phyloP scores from a whole-genome alignment of 2,113 vertebrate species.

The Kobus ellipsiprymnus region DNA sequence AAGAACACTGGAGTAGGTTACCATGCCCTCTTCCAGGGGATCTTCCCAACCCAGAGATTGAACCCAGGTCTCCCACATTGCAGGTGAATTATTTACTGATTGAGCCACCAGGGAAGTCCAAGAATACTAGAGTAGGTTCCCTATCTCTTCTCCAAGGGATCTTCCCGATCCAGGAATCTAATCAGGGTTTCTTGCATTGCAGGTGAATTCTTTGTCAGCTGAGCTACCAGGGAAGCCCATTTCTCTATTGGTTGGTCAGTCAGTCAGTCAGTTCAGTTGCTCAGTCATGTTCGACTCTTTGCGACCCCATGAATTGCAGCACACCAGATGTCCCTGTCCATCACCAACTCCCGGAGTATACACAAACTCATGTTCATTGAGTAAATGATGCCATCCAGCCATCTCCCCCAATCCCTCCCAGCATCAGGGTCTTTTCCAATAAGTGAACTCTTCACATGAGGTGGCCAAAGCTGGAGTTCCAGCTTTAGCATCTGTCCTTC shows the following conservation, averaged over 20 bases:
- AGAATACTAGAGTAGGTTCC: background rate
- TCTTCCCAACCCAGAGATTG: background rate
- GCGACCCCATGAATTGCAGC: no score
- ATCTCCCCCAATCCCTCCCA: no score
- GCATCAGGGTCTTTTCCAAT: no score
- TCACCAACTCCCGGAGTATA: no score
- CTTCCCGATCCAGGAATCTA: accelerated
- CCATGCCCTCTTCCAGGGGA: background rate
- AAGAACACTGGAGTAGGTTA: background rate
- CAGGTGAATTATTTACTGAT: background rate
- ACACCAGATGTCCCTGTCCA: accelerated
- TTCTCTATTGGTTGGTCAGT: background rate
- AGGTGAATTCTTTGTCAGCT: background rate
- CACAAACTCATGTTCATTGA: no score
- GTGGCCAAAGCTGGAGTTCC: no score
- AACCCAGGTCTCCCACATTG: background rate
- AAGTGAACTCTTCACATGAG: no score
- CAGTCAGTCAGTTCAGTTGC: no score
- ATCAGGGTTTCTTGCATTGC: background rate
- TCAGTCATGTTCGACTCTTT: no score
- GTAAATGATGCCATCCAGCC: no score
- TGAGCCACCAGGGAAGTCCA: background rate
- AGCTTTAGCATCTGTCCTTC: no score
- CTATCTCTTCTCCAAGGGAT: background rate
- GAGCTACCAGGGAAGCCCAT: background rate